Evolutionary conservation across 1,140 invertebrate genomes (phyloP), one percentile per base, ranked within the genome.

Genomic region (Venustaconcha ellipsiformis): DNA sequence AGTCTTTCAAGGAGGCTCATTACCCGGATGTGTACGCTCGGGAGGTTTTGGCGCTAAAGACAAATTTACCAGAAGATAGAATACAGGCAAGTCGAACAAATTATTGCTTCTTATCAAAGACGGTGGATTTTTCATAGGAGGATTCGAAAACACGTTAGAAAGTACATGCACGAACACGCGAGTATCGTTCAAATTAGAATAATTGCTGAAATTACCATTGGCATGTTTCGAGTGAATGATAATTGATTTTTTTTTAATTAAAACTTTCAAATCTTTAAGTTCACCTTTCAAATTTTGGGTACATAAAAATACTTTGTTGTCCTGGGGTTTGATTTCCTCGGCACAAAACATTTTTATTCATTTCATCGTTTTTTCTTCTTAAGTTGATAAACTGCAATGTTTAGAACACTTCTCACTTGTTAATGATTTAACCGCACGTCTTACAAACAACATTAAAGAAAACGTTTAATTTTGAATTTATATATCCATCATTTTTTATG

Each of bases 21-120:
- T 99, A 99, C 91, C 98, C 98, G 1, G 98, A 99, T 90, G 96
- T 99, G 65, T 98, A 98, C 88, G 97, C 97, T 57, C 92, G 98
- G 70, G 98, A 99, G 92, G 96, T 98, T 93, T 93, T 99, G 68
- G 97, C 97, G 56, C 92, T 98, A 78, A 99, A 99, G 90, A 99
- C 97, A 30, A 97, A 99, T 90, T 92, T 99, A 58, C 97, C 97
- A 14, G 98, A 99, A 91, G 98, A 99, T 92, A 93, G 98, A 90
- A 99, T 99, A 94, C 98, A 99, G 94, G 98, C 99, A 85, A 70
- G 12, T 13, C 13, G 23, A 20, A 18, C 56, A 18, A 18, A 18
- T 56, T 56, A 17, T 56, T 18, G 37, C 17, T 17, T 18, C 11
- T 17, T n/a, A 57, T 18, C 17, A 37, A 57, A 56, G 5, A n/a